Evolutionary conservation across 2,797 vertebrate genomes (phyloP).

Genomic region (Enteromius anoplus): DNA sequence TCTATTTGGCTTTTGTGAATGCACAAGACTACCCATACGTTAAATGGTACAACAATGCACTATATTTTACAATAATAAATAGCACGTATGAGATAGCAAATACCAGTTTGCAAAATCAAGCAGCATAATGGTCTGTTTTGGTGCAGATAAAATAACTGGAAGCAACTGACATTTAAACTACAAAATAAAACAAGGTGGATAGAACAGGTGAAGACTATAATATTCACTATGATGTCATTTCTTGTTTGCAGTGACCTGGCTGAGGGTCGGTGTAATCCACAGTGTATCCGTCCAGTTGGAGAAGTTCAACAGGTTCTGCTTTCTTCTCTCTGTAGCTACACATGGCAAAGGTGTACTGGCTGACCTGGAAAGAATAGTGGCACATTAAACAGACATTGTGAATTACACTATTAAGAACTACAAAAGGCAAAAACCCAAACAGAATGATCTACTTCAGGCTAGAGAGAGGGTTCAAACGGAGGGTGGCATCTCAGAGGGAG

Average conservation of each 20-base stretch:
- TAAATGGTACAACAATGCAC: no score
- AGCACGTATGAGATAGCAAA: neutral
- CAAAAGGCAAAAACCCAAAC: slow-evolving; percentile 1
- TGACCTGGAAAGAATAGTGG: slow-evolving; percentile 81
- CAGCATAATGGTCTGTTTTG: neutral
- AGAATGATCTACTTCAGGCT: slow-evolving; percentile 25
- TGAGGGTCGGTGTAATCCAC: slow-evolving; percentile 98
- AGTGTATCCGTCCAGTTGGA: slow-evolving; percentile 95
- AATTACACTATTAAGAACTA: neutral
- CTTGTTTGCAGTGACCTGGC: slow-evolving; percentile 80
- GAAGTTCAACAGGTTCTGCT: slow-evolving; percentile 94
- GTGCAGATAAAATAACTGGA: neutral
- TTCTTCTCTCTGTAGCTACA: slow-evolving; percentile 99
- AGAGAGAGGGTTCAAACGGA: slow-evolving; percentile 17
- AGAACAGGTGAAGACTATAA: neutral
- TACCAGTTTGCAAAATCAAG: neutral
- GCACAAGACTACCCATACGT: neutral
- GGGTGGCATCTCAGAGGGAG: slow-evolving; percentile 25
- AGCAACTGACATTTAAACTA: neutral
- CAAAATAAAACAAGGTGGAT: neutral
- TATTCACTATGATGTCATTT: neutral
- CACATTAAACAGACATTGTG: neutral
- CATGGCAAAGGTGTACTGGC: slow-evolving; percentile 99
- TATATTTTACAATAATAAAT: neutral
- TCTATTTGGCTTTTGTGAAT: neutral